Percentiles rank a stretch among this genome's conserved stretches.
phyloP scores from a whole-genome alignment of 2,113 vertebrate species.

The Odontophorus gujanensis region DNA sequence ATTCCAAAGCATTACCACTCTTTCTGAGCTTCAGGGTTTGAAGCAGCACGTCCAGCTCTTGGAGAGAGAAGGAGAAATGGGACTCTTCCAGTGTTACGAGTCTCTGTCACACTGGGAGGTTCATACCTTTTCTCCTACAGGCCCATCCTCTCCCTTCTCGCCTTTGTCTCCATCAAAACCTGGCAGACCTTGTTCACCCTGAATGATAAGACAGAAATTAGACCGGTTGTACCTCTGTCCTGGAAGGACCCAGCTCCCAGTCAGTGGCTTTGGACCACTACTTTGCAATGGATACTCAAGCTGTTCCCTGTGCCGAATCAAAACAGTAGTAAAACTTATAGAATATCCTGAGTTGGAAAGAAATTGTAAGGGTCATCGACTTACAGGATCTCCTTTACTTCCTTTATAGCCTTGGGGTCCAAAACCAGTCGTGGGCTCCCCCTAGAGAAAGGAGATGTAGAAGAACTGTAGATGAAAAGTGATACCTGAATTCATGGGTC shows the following conservation, averaged over 20 bases:
- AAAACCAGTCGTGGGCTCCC: constrained; percentile 78
- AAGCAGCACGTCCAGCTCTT: neutral
- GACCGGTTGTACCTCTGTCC: neutral
- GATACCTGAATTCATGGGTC: neutral
- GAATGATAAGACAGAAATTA: neutral
- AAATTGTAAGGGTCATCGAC: too few species aligned
- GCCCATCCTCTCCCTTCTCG: constrained; percentile 93
- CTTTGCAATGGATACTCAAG: neutral
- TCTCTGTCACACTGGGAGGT: rapidly evolving
- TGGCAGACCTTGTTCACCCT: constrained; percentile 85
- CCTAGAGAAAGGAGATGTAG: constrained; percentile 69
- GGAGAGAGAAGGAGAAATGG: neutral
- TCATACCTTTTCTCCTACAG: constrained; percentile 85
- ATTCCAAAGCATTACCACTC: too few species aligned
- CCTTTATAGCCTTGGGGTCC: constrained; percentile 89
- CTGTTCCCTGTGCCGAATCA: neutral
- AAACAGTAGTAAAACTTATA: constrained; percentile 62
- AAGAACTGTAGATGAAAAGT: neutral
- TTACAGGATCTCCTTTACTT: constrained; percentile 85
- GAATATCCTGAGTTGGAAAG: constrained; percentile 68
- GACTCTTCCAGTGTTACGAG: neutral
- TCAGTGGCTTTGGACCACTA: neutral
- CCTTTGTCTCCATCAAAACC: constrained; percentile 94
- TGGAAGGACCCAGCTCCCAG: neutral
- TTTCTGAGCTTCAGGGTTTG: neutral